A percentile compares a stretch with the other conserved stretches of the same genome.
These are phyloP conservation scores for Calycopis cecrops DNA, from an alignment of 1,140 invertebrate species.

Conservation along the genomic window DNA sequence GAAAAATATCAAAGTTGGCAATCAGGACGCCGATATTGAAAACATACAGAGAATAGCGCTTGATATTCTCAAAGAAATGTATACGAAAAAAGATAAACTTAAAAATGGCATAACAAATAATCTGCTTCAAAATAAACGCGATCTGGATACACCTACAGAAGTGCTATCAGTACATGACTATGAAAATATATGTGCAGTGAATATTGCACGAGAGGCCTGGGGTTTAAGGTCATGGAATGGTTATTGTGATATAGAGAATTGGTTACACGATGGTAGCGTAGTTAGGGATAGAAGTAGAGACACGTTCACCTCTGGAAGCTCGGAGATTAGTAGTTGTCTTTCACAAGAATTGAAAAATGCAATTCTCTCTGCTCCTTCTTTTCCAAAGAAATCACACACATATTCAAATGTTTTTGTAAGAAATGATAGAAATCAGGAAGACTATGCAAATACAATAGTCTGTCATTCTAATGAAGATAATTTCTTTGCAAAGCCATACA, in stretches of 20 bases:
- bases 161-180: conserved; percentile 80
- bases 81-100: conserved; percentile 65
- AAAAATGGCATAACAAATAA: conserved; percentile 46
- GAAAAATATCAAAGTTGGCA: conserved; percentile 73
- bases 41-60: conserved; percentile 74
- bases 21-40: conserved; percentile 72
- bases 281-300: conserved; percentile 76
- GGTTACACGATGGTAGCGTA: conserved; percentile 78
- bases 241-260: conserved; percentile 80
- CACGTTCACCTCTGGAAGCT: conserved; percentile 75
- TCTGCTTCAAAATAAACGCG: conserved; percentile 49
- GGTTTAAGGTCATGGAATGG: conserved; percentile 81
- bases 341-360: conserved; percentile 65
- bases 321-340: conserved; percentile 67
- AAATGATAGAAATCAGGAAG: conserved; percentile 68
- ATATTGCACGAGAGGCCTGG: conserved; percentile 80
- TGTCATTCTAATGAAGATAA: conserved; percentile 71
- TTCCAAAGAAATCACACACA: conserved; percentile 60
- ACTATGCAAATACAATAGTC: conserved; percentile 75
- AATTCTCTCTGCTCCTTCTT: conserved; percentile 58
- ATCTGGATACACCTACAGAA: conserved; percentile 76
- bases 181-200: conserved; percentile 81
- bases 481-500: conserved; percentile 75
- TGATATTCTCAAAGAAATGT: conserved; percentile 73
- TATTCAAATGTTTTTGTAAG: conserved; percentile 65